These are phyloP conservation scores for Larimichthys crocea DNA, from an alignment of 2,113 vertebrate species.

Conservation along the genomic window DNA sequence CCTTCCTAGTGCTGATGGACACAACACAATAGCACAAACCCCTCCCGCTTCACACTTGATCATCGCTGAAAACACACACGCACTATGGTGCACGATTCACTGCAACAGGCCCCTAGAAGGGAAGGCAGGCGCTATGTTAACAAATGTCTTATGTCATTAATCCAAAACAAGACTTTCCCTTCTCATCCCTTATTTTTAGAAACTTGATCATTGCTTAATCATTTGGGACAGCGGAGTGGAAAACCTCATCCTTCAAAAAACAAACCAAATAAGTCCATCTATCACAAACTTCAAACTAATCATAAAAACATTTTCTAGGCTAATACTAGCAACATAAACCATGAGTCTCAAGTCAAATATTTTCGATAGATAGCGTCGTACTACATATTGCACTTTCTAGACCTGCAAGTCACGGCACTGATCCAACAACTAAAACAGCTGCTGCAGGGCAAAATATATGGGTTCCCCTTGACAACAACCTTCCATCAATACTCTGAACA, in stretches of 20 bases:
- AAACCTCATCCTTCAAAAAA: slow-evolving; percentile 10
- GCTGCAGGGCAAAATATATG: slow-evolving; percentile 23
- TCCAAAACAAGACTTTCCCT: slow-evolving; percentile 38
- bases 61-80: slow-evolving; percentile 4
- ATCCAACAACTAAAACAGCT: slow-evolving; percentile 38
- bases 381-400: slow-evolving; percentile 5
- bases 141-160: slow-evolving; percentile 55
- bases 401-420: slow-evolving; percentile 7
- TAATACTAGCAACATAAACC: background rate
- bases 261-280: background rate
- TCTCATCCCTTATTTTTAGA: slow-evolving; percentile 69
- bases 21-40: background rate
- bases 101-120: slow-evolving; percentile 64
- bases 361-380: slow-evolving; percentile 23
- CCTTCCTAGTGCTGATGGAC: background rate
- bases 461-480: slow-evolving; percentile 14
- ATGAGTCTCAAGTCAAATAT: background rate
- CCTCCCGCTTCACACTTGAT: slow-evolving; percentile 13
- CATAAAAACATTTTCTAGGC: background rate
- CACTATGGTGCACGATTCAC: background rate
- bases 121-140: slow-evolving; percentile 44
- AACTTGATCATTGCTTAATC: slow-evolving; percentile 41
- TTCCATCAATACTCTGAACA: slow-evolving; percentile 42
- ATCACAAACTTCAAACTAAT: background rate
- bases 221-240: slow-evolving; percentile 4